These are phyloP conservation scores for Hyaena hyaena DNA, from an alignment of 2,113 vertebrate genomes.

Conservation along the genomic window DNA sequence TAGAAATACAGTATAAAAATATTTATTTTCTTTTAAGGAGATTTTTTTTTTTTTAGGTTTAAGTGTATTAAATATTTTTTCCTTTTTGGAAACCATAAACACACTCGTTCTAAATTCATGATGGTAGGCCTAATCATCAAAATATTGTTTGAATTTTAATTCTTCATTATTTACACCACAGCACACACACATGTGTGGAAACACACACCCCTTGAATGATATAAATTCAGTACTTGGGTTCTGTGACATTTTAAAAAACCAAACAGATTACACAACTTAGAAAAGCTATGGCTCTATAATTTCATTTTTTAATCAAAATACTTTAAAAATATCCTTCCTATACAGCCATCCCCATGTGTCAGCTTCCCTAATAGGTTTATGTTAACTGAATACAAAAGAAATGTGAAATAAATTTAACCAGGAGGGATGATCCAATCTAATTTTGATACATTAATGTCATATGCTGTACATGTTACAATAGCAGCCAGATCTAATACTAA, in stretches of 20 bases:
- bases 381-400: constrained; percentile 97
- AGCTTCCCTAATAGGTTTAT: constrained; percentile 90
- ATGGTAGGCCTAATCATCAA: constrained; percentile 4
- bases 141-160: constrained; percentile 62
- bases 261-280: constrained; percentile 81
- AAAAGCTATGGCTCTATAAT: constrained; percentile 86
- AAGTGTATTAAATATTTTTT: not conserved
- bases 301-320: constrained; percentile 88
- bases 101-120: not conserved
- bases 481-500: constrained; percentile 90
- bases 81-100: constrained; percentile 21
- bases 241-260: constrained; percentile 83
- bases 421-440: constrained; percentile 95
- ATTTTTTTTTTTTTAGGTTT: not conserved
- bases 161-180: constrained; percentile 49
- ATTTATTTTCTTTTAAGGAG: constrained; percentile 20
- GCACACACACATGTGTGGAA: not conserved
- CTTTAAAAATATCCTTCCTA: constrained; percentile 91
- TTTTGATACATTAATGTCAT: constrained; percentile 97
- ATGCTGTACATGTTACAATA: constrained; percentile 92
- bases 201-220: constrained; percentile 48
- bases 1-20: not conserved
- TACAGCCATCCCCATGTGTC: constrained; percentile 89
- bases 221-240: constrained; percentile 78
- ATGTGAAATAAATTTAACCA: constrained; percentile 97